These are phyloP conservation scores for Bactericera cockerelli DNA, from an alignment of 1,140 invertebrate species.

Conservation along the genomic window DNA sequence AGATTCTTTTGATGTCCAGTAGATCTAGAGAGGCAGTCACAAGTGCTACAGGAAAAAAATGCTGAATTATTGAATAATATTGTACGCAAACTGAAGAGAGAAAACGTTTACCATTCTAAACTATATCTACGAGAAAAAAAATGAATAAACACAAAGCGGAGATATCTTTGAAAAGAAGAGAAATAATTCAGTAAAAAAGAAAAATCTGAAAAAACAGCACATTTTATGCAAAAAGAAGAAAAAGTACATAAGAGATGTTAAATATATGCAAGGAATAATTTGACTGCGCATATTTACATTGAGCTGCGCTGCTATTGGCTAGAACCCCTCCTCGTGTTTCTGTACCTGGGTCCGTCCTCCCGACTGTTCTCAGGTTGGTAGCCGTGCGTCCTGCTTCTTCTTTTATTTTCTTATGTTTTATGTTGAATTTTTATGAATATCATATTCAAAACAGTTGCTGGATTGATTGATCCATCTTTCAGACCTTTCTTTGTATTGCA, in stretches of 20 bases:
- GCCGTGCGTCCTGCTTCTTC: not conserved
- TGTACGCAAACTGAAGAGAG: not conserved
- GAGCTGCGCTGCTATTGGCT: not conserved
- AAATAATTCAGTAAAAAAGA: conserved; percentile 1
- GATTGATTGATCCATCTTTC: not conserved
- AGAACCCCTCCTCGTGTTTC: not conserved
- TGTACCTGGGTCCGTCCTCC: not conserved
- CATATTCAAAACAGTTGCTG: conserved; percentile 7
- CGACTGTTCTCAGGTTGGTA: not conserved
- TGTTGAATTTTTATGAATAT: conserved; percentile 4
- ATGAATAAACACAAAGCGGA: not conserved
- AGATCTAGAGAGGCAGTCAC: not conserved
- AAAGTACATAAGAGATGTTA: not conserved
- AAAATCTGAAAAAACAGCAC: conserved; percentile 1
- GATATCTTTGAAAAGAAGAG: not conserved
- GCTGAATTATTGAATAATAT: conserved; percentile 6
- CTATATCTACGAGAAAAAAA: not conserved
- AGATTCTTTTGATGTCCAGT: not conserved
- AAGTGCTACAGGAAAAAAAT: not conserved
- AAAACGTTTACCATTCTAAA: not conserved
- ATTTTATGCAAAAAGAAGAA: conserved; percentile 1
- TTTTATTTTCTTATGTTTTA: not conserved
- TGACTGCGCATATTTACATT: conserved; percentile 9
- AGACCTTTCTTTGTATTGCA: not conserved
- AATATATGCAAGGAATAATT: conserved; percentile 6